A percentile compares a stretch with the other conserved stretches of the same genome.
Conservation (phyloP, 2,888 invertebrate genomes). For the Scotopteryx bipunctaria region DNA sequence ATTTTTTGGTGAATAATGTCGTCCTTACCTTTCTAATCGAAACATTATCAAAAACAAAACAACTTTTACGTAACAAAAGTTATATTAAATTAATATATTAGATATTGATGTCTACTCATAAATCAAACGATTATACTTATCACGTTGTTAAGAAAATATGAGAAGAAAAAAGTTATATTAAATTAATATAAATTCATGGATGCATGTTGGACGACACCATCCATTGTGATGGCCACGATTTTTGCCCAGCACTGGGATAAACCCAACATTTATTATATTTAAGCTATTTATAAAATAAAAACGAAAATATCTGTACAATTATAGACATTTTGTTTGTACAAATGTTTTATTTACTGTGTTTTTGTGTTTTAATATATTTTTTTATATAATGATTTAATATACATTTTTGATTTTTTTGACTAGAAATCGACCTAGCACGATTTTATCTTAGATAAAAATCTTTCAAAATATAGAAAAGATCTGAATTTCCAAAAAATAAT, state of each 20-base stretch:
- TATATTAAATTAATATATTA: neutral
- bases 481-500: constrained; percentile 12
- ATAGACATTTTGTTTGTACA: constrained; percentile 22
- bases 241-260: constrained; percentile 32
- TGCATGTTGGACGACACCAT: constrained; percentile 13
- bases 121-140: too few species aligned
- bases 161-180: neutral
- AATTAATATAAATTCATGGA: neutral
- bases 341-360: constrained; percentile 7
- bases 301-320: constrained; percentile 30
- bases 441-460: constrained; percentile 19
- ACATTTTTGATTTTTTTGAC: constrained; percentile 20
- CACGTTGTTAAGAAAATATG: neutral
- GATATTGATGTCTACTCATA: too few species aligned
- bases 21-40: neutral
- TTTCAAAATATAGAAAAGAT: constrained; percentile 12
- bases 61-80: neutral
- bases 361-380: constrained; percentile 6
- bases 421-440: constrained; percentile 24
- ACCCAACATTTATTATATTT: constrained; percentile 19
- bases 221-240: constrained; percentile 14
- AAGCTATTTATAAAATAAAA: constrained; percentile 22
- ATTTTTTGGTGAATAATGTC: constrained; percentile 21
- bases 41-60: neutral
- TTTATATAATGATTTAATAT: constrained; percentile 1